A percentile compares a stretch with the other conserved stretches of the same genome.
phyloP scores from a whole-genome alignment of 2,888 invertebrate genomes.

The Fragum sueziense region DNA sequence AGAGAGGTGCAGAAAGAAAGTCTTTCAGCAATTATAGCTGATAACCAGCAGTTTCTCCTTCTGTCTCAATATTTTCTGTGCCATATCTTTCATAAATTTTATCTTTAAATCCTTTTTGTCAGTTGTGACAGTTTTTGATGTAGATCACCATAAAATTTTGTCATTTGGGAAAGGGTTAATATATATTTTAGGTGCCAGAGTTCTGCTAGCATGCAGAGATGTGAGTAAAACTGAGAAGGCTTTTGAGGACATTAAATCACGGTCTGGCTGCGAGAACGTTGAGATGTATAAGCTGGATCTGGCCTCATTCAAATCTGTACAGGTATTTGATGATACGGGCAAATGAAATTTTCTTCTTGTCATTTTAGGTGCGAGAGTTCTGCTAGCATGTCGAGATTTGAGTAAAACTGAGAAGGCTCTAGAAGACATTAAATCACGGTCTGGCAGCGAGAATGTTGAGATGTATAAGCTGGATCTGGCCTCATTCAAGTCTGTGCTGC shows the following conservation, averaged over 20 bases:
- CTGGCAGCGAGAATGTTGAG: constrained; percentile 60
- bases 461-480: constrained; percentile 65
- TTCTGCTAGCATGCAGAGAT: constrained; percentile 78
- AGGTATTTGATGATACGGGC: constrained; percentile 62
- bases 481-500: constrained; percentile 67
- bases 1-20: no score
- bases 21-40: no score
- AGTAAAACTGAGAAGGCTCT: constrained; percentile 71
- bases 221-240: constrained; percentile 70
- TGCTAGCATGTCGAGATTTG: constrained; percentile 77
- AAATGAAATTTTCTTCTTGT: no score
- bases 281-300: constrained; percentile 63
- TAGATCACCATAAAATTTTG: no score
- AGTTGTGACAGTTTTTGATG: no score
- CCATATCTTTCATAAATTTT: no score
- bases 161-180: no score
- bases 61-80: no score
- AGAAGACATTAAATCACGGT: constrained; percentile 62
- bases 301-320: constrained; percentile 67
- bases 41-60: no score
- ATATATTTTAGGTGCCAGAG: constrained; percentile 73
- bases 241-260: constrained; percentile 65
- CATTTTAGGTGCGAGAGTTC: constrained; percentile 74
- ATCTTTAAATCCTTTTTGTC: no score
- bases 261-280: constrained; percentile 59